Conservation (phyloP, 2,888 invertebrate species). For the Oligia latruncula region DNA sequence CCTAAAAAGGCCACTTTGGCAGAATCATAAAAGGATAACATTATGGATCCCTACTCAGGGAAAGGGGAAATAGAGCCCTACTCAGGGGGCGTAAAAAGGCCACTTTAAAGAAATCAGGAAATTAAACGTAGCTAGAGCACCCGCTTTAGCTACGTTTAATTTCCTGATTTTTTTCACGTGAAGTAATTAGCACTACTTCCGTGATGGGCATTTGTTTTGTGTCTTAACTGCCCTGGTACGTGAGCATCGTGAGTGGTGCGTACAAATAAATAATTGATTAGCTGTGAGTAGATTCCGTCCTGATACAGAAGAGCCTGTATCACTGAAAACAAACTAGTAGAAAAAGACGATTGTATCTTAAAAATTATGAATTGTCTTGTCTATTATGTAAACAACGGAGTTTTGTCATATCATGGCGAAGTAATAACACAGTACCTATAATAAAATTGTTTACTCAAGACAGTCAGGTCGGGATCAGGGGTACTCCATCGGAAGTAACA, state of each 20-base stretch:
- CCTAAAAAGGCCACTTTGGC: too few species aligned
- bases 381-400: background rate
- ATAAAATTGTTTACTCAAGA: constrained; percentile 60
- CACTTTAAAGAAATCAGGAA: too few species aligned
- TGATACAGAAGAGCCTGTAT: background rate
- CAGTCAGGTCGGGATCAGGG: constrained; percentile 38
- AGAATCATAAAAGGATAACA: too few species aligned
- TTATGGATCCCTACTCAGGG: too few species aligned
- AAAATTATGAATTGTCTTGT: constrained; percentile 27
- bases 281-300: background rate
- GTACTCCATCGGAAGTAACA: constrained; percentile 76
- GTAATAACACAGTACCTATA: constrained; percentile 13
- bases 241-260: constrained; percentile 2
- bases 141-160: constrained; percentile 5
- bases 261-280: constrained; percentile 40
- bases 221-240: background rate
- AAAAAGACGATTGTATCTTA: constrained; percentile 13
- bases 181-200: constrained; percentile 17
- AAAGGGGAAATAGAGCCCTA: too few species aligned
- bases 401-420: constrained; percentile 4
- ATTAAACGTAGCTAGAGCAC: too few species aligned
- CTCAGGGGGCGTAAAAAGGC: too few species aligned
- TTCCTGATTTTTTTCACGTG: constrained; percentile 28
- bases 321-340: background rate
- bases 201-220: constrained; percentile 18